Evolutionary conservation across 2,113 vertebrate species (phyloP).

Genomic region (Mirounga angustirostris): DNA sequence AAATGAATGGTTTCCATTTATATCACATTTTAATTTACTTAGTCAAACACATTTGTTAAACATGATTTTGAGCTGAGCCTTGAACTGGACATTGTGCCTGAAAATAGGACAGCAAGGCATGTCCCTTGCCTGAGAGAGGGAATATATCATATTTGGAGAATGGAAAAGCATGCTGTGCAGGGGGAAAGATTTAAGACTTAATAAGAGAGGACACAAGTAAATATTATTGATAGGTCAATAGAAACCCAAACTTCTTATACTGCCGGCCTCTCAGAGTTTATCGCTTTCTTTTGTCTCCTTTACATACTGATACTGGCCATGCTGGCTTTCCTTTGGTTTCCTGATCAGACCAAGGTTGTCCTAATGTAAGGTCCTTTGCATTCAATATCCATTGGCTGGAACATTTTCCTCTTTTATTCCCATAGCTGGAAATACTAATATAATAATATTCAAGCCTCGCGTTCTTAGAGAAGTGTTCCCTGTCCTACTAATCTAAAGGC

Average conservation of each 20-base stretch:
- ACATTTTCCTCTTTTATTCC: not conserved
- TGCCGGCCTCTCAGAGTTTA: not conserved
- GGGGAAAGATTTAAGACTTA: not conserved
- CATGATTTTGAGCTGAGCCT: conserved; percentile 48
- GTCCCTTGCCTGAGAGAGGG: not conserved
- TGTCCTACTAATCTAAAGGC: not conserved
- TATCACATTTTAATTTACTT: conserved; percentile 76
- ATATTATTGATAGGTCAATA: not conserved
- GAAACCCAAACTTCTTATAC: not conserved
- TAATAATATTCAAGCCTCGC: not conserved
- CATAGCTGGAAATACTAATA: not conserved
- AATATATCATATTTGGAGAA: not conserved
- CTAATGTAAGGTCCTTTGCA: not conserved
- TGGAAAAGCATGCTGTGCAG: not conserved
- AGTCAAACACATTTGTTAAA: conserved; percentile 75
- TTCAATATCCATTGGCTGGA: not conserved
- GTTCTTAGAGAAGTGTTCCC: not conserved
- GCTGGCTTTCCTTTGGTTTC: not conserved
- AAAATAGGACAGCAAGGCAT: not conserved
- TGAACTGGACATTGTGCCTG: conserved; percentile 47
- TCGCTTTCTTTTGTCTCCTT: not conserved
- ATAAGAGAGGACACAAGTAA: conserved; percentile 10
- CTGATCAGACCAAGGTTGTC: not conserved
- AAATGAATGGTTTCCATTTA: conserved; percentile 72
- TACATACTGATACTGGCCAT: not conserved